Percentiles rank a stretch among this genome's conserved stretches.
phyloP scores from a whole-genome alignment of 2,888 invertebrate species.

The Xanthorhoe spadicearia region DNA sequence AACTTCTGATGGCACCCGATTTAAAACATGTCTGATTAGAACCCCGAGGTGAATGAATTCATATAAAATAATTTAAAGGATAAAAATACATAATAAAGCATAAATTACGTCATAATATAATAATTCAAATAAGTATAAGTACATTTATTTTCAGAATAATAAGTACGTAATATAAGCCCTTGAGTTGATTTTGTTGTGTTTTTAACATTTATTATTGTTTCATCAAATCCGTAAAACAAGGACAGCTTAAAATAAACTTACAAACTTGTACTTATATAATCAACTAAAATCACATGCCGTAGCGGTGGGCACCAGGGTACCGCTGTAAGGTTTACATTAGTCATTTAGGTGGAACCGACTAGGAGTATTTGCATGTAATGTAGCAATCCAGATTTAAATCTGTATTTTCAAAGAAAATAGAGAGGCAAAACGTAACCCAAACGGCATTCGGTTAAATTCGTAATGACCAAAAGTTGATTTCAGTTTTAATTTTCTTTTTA shows the following conservation, averaged over 20 bases:
- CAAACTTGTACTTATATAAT: slow-evolving; percentile 80
- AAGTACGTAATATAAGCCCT: not conserved
- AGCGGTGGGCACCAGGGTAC: slow-evolving; percentile 52
- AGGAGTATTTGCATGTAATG: slow-evolving; percentile 24
- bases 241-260: slow-evolving; percentile 57
- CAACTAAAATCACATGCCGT: slow-evolving; percentile 79
- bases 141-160: not conserved
- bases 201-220: slow-evolving; percentile 2
- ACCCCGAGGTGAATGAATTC: not conserved
- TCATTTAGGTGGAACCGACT: slow-evolving; percentile 23
- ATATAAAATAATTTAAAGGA: not conserved
- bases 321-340: slow-evolving; percentile 26
- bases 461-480: not conserved
- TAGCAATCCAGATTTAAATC: slow-evolving; percentile 8
- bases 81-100: slow-evolving; percentile 1
- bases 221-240: slow-evolving; percentile 39
- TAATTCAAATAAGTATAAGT: not conserved
- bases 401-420: not conserved
- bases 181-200: not conserved
- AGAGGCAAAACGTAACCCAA: slow-evolving; percentile 6
- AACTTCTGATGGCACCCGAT: not conserved
- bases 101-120: not conserved
- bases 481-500: not conserved
- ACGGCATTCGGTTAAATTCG: slow-evolving; percentile 4
- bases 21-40: not conserved